phyloP scores from a whole-genome alignment of 1,140 invertebrate species.

The Pseudomyrmex cubaensis region DNA sequence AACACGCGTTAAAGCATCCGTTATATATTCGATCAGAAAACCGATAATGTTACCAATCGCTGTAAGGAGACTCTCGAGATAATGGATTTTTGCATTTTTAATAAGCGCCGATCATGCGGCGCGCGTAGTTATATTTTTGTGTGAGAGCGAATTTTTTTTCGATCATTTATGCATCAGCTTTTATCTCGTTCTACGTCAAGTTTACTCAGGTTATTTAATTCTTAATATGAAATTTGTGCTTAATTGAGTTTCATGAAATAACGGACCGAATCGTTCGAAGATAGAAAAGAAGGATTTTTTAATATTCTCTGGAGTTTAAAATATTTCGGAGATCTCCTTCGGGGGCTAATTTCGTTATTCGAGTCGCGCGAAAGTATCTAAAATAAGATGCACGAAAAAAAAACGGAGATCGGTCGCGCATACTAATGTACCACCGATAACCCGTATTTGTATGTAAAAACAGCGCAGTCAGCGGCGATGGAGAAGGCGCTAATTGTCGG shows the following conservation, averaged over 20 bases:
- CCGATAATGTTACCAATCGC: conserved; percentile 30
- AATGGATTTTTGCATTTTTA: conserved; percentile 18
- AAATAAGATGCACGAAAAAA: conserved; percentile 25
- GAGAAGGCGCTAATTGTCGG: neutral
- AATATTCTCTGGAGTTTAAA: neutral
- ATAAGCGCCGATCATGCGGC: neutral
- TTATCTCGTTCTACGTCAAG: too few relatives aligned
- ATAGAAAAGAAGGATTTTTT: too few relatives aligned
- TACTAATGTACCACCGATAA: conserved; percentile 12
- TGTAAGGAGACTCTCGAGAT: neutral
- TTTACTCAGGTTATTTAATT: too few relatives aligned
- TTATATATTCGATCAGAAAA: conserved; percentile 15
- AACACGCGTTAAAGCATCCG: conserved; percentile 17
- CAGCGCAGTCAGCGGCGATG: neutral
- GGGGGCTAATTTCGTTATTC: neutral
- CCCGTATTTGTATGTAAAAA: conserved; percentile 19
- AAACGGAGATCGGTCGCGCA: conserved; percentile 51
- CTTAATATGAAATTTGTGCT: neutral
- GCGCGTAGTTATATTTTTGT: too few relatives aligned
- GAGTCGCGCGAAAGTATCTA: conserved; percentile 8
- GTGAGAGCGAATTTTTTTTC: neutral
- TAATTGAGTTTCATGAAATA: too few relatives aligned
- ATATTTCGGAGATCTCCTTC: neutral
- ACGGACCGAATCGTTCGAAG: too few relatives aligned
- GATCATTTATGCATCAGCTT: too few relatives aligned